Evolutionary conservation across 2,888 invertebrate species (phyloP), one percentile per base, ranked within the genome.

Genomic region (Amorpha juglandis): DNA sequence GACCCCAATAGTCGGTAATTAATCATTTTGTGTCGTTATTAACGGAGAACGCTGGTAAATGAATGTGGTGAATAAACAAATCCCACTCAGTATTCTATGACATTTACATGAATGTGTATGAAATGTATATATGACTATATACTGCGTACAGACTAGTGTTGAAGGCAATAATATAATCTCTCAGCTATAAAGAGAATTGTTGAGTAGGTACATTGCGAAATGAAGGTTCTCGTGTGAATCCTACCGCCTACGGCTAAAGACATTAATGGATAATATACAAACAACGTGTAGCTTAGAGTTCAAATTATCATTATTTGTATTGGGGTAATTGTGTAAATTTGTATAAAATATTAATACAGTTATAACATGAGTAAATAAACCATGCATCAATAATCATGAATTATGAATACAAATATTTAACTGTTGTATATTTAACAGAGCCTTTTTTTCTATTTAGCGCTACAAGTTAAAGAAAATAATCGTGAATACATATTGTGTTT

Each of bases 1-100:
- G 82, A 80, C 83, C 86, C 75, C 78, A 84, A 88, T 88, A 77
- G 79, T 79, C 78, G 78, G 83, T 87, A 87, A 89, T 90, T 87
- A 89, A 89, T 89, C 85, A 88, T 87, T 82, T 81, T 75, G 77
- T 81, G 79, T 83, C 72, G 72, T 74, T 77, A 63, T 68, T 68
- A 65, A 65, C 42, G n/a, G 66, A 9, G 51, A 62, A 63, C 62
- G 50, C 12, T 63, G 62, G 53, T 63, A 63, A 66, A 66, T 66
- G 62, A 33, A 19, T 35, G 45, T 62, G 53, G 38, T 66, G 68
- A 71, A 71, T 73, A 71, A 72, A 71, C 53, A 64, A 55, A 64
- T 47, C 16, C 55, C 42, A 55, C 47, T 33, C 4, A 35, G 33
- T 55, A 53, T 53, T 27, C 9, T 45, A 45, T 53, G 53, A 6